A percentile compares a stretch with the other conserved stretches of the same genome.
phyloP scores from a whole-genome alignment of 2,113 vertebrate species.

The Gymnogyps californianus region DNA sequence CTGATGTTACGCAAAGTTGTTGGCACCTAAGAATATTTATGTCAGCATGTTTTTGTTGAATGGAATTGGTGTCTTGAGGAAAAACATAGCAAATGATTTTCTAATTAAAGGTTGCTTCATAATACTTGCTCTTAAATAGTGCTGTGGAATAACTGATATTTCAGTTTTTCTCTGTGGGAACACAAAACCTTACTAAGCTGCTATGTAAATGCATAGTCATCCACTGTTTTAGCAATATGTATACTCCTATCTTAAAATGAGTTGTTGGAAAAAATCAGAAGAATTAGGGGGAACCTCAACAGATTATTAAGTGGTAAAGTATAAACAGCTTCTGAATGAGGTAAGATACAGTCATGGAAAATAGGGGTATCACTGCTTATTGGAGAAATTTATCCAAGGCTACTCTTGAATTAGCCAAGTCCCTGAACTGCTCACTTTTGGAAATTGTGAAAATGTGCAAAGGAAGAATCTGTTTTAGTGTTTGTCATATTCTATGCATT shows the following conservation, averaged over 20 bases:
- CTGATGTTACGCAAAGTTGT: background rate
- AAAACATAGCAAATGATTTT: background rate
- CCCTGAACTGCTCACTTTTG: background rate
- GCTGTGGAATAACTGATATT: background rate
- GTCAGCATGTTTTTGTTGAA: background rate
- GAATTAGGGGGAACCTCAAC: background rate
- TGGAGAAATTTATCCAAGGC: background rate
- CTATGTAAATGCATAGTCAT: background rate
- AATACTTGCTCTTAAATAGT: background rate
- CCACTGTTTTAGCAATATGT: background rate
- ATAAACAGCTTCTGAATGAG: background rate
- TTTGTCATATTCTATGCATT: background rate
- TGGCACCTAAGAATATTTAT: background rate
- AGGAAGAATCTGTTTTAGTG: background rate
- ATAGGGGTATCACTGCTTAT: background rate
- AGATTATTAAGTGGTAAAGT: background rate
- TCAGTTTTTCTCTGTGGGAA: background rate
- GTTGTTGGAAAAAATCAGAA: background rate
- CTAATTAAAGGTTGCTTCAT: background rate
- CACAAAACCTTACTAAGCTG: background rate
- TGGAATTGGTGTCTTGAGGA: background rate
- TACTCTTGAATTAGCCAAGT: background rate
- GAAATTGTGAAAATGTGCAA: background rate
- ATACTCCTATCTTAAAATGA: background rate
- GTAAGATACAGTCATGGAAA: background rate